Conservation (phyloP, 1,140 invertebrate genomes). For the Asbolus verrucosus region DNA sequence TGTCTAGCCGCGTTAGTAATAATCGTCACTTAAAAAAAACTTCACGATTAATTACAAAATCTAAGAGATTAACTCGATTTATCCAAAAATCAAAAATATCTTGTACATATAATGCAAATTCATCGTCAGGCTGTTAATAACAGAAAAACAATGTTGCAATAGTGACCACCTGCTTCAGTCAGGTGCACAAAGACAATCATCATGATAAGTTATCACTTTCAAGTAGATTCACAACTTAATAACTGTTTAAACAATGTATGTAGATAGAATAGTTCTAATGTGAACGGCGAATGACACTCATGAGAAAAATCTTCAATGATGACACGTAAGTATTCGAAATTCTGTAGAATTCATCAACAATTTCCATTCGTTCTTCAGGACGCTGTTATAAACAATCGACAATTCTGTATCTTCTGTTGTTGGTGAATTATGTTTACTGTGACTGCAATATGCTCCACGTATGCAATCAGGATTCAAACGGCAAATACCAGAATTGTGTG, state of each 20-base stretch:
- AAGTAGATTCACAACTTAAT: not conserved
- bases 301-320: no score
- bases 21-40: no score
- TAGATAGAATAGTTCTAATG: no score
- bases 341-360: no score
- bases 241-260: no score
- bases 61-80: no score
- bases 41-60: no score
- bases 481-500: conserved; percentile 51
- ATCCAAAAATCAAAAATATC: no score
- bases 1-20: no score
- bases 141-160: conserved; percentile 14
- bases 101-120: no score
- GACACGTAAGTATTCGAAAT: no score
- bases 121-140: not conserved
- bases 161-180: not conserved
- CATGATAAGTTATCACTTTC: conserved; percentile 15
- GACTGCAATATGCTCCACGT: conserved; percentile 49
- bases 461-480: conserved; percentile 47
- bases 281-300: no score
- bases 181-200: conserved; percentile 9
- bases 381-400: not conserved
- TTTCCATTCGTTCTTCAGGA: not conserved
- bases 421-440: not conserved
- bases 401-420: not conserved